Evolutionary conservation across 2,797 vertebrate genomes (phyloP), one percentile per base, ranked within the genome.

Genomic region (Galagoides demidoff): DNA sequence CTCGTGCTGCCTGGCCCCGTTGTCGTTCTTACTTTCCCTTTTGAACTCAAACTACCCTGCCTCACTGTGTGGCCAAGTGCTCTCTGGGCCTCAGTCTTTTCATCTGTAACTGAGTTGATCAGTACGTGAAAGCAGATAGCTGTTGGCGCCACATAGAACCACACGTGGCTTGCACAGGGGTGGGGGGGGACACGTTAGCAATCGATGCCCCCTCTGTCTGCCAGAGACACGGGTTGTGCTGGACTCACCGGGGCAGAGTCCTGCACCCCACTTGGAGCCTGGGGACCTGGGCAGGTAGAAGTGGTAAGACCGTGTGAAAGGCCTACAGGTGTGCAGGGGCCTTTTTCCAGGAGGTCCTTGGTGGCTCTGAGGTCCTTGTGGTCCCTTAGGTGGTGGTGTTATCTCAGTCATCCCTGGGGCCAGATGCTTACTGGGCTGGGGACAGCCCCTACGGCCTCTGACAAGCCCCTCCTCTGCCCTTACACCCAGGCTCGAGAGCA

Each of bases 371-470:
- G 52, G 39, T 49, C n/a, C 57, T 7, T 1, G 4, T 2, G 7
- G 31, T 34, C 12, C 5, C 11, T 13, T 5, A 2, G 61, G 19
- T 4, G 2, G 23, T 34, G 10, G 61, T 16, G 0, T 5, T 43
- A 17, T 61, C 66, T 23, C n/a, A 13, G 1, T 25, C 3, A 29
- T n/a, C 64, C 84, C 0, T 0, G 19, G 45, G 59, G 43, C 55
- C 55, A 14, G 34, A 61, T 17, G 7, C 39, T 4, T 57, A 2
- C 43, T 17, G 68, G 43, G 52, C 25, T 13, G 29, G 10, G 8
- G 64, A 23, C 70, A 13, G 43, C 25, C 76, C 22, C n/a, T 5
- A 3, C 12, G 3, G 52, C 59, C 77, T 82, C 79, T 55, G 31
- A 29, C 84, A 43, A 68, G 84, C 57, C 27, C 52, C 39, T 79